Evolutionary conservation across 2,113 vertebrate genomes (phyloP), one percentile per base, ranked within the genome.

Genomic region (Deroptyus accipitrinus): DNA sequence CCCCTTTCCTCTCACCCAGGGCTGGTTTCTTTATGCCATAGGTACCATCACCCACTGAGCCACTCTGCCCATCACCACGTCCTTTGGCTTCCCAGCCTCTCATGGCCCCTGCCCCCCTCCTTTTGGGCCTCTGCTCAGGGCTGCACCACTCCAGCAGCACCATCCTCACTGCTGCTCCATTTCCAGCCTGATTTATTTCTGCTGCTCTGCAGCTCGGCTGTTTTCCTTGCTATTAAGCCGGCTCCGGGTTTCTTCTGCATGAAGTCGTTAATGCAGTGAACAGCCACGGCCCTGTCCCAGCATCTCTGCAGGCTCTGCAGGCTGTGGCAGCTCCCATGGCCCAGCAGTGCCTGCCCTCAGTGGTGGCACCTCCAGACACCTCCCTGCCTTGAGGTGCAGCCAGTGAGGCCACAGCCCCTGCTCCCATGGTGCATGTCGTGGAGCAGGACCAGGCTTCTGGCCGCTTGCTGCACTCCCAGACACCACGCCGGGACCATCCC

Each of bases 151-250:
- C 87, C 5, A 0, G 42, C 39, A 30, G 85, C 49, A 44, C 46
- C 13, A 0, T 85, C 68, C 33, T 95, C 6, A 3, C 82, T 96
- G 94, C 89, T 6, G 84, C 88, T 94, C 93, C 90, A 93, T 96
- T 96, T 95, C 93, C 82, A 97, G 68, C 64, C 91, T 96, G 94
- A 97, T 96, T 96, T 96, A 96, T 96, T 96, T 95, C 95, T 96
- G 92, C 96, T 95, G 93, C 96, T 97, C 90, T 96, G 95, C 94
- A 96, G 94, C 93, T 96, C 93, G 52, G 87, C 94, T 96, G 93
- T 77, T 96, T 95, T 91, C 48, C 19, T 82, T 66, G 27, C 79
- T 90, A 82, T 90, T 95, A 88, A 89, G 88, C 79, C 93, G 39
- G 37, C 93, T 91, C 92, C 1, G 9, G 49, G 57, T 87, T 90